These are phyloP conservation scores for Stegodyphus mimosarum DNA, from an alignment of 1,140 invertebrate genomes.

Conservation along the genomic window DNA sequence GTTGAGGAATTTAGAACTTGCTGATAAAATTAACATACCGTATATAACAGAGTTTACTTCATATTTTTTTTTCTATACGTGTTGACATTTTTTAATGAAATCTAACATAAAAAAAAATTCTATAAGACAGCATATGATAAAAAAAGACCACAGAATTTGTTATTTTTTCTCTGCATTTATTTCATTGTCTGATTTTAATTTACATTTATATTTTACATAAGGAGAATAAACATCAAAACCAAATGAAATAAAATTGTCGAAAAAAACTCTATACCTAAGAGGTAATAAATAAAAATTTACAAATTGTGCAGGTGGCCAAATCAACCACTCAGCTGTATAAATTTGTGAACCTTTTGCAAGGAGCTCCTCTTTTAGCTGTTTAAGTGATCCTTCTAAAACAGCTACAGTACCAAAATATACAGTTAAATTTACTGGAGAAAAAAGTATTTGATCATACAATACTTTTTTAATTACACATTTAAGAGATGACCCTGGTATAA, in stretches of 20 bases:
- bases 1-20: too few species aligned
- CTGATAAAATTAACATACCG: too few species aligned
- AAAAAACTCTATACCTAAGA: slow-evolving; percentile 84
- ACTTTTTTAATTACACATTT: slow-evolving; percentile 85
- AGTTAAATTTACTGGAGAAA: slow-evolving; percentile 85
- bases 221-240: slow-evolving; percentile 94
- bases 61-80: too few species aligned
- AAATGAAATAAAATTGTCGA: slow-evolving; percentile 90
- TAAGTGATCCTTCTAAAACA: slow-evolving; percentile 76
- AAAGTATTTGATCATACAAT: slow-evolving; percentile 86
- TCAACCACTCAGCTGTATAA: slow-evolving; percentile 82
- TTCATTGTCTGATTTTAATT: slow-evolving; percentile 1
- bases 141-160: too few species aligned
- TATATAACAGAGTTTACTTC: too few species aligned
- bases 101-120: too few species aligned
- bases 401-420: slow-evolving; percentile 84
- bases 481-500: slow-evolving; percentile 77
- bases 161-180: not conserved
- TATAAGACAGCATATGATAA: too few species aligned
- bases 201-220: slow-evolving; percentile 79
- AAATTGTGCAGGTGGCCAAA: slow-evolving; percentile 84
- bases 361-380: slow-evolving; percentile 63
- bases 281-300: slow-evolving; percentile 91
- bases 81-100: too few species aligned
- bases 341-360: slow-evolving; percentile 81